Evolutionary conservation across 2,113 vertebrate genomes (phyloP).

Genomic region (Percopsis transmontana): DNA sequence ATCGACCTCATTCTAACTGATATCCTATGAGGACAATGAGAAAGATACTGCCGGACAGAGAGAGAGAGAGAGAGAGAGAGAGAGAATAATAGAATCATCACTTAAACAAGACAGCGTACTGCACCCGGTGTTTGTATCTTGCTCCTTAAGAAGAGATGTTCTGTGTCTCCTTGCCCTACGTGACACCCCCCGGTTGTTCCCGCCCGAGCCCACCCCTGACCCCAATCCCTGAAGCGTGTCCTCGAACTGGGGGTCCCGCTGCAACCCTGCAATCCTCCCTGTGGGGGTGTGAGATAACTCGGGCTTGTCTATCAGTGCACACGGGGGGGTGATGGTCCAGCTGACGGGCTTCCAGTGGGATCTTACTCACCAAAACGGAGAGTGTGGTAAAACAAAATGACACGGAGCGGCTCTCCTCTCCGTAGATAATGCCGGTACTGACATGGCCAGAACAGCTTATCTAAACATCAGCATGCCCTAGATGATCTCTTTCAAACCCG

Average conservation of each 20-base stretch:
- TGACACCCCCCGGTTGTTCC: not conserved
- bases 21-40: not conserved
- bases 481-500: not conserved
- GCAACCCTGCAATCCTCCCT: not conserved
- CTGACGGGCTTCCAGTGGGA: too few species aligned
- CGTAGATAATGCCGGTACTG: too few species aligned
- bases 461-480: not conserved
- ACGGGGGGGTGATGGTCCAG: too few species aligned
- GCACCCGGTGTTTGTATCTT: not conserved
- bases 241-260: not conserved
- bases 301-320: not conserved
- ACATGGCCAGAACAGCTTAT: too few species aligned
- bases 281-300: slow-evolving; percentile 1
- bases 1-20: too few species aligned
- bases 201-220: not conserved
- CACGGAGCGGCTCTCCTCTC: too few species aligned
- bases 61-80: slow-evolving; percentile 14
- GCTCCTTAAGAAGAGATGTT: not conserved
- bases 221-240: not conserved
- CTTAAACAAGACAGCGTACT: not conserved
- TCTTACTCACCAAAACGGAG: too few species aligned
- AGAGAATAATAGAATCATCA: not conserved
- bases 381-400: too few species aligned
- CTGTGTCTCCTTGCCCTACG: not conserved
- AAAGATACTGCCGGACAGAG: not conserved